Conservation (phyloP, 1,140 invertebrate genomes). For the Colletes gigas region DNA sequence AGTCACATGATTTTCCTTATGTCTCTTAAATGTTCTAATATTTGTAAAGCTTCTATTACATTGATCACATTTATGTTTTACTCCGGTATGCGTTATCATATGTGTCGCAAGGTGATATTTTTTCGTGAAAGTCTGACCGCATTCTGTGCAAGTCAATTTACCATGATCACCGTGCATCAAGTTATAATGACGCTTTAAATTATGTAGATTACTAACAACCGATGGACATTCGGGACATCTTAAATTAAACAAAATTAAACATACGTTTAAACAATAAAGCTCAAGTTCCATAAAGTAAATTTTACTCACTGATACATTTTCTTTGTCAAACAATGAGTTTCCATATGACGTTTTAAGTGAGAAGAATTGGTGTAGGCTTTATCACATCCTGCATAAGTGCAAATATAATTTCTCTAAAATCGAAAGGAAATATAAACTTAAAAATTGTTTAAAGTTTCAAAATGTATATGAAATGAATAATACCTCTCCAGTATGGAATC, state of each 20-base stretch:
- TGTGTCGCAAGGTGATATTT: constrained; percentile 58
- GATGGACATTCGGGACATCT: constrained; percentile 43
- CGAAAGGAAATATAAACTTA: constrained; percentile 26
- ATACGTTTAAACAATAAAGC: constrained; percentile 31
- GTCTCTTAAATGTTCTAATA: constrained; percentile 42
- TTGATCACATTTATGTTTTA: constrained; percentile 51
- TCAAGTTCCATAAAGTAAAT: constrained; percentile 11
- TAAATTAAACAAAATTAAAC: constrained; percentile 18
- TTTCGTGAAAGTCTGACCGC: constrained; percentile 61
- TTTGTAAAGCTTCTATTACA: constrained; percentile 48
- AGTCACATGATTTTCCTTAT: constrained; percentile 44
- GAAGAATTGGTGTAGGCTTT: constrained; percentile 73
- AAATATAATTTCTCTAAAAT: constrained; percentile 68
- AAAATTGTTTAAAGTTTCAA: not conserved
- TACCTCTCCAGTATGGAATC: constrained; percentile 73
- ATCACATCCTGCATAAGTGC: constrained; percentile 63
- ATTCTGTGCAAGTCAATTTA: constrained; percentile 63
- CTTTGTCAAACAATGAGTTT: constrained; percentile 38
- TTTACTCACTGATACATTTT: constrained; percentile 51
- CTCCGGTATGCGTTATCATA: constrained; percentile 44
- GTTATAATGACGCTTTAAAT: constrained; percentile 68
- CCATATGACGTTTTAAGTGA: constrained; percentile 69
- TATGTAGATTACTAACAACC: constrained; percentile 34
- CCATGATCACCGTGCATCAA: constrained; percentile 48
- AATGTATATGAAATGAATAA: constrained; percentile 22